These are phyloP conservation scores for Charadrius vociferus DNA, from an alignment of 2,113 vertebrate genomes.

Conservation along the genomic window DNA sequence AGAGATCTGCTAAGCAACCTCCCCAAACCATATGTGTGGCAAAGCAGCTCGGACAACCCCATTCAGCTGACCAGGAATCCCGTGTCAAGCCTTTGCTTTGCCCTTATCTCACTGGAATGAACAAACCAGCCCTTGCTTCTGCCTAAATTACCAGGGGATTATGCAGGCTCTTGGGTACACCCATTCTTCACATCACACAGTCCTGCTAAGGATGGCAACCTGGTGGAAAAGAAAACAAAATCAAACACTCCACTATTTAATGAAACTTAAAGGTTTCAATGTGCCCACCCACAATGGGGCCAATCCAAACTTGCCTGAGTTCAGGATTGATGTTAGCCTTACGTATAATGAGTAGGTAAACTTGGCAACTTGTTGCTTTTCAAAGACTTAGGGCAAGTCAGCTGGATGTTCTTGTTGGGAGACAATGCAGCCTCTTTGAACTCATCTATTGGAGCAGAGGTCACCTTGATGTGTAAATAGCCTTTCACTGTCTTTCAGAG, in stretches of 20 bases:
- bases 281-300: neutral
- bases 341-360: conserved; percentile 28
- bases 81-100: neutral
- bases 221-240: conserved; percentile 30
- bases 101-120: neutral
- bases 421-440: neutral
- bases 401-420: neutral
- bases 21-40: neutral
- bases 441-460: neutral
- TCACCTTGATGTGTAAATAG: neutral
- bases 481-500: neutral
- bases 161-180: neutral
- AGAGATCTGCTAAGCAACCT: neutral
- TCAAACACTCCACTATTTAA: neutral
- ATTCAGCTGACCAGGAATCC: neutral
- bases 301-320: conserved; percentile 29
- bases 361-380: conserved; percentile 3
- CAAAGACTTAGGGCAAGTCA: neutral
- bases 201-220: neutral
- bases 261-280: conserved; percentile 9
- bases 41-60: neutral
- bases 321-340: conserved; percentile 8
- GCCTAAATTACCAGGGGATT: neutral
- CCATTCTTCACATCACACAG: neutral
- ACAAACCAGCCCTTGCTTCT: neutral